Evolutionary conservation across 2,797 vertebrate species (phyloP), one percentile per base, ranked within the genome.

Genomic region (Parambassis ranga): DNA sequence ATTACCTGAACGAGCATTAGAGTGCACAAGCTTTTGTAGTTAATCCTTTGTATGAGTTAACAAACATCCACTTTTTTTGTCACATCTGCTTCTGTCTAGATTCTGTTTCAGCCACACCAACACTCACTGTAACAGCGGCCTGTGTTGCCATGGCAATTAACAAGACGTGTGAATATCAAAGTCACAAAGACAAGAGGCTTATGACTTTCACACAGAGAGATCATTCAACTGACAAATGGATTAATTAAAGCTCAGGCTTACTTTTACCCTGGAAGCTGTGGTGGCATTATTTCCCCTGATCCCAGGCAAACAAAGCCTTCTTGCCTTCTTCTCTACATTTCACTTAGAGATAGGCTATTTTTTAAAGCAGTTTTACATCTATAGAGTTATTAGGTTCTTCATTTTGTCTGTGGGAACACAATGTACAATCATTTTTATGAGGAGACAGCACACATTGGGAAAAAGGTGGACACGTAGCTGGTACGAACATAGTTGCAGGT

Each of bases 161-260:
- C 62, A 65, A 73, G 70, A 65, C 62, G 65, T 75, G 78, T 75
- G 71, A 84, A 79, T 74, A 84, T 75, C 67, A 86, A 81, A 82
- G 75, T 75, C 75, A 76, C 42, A 39, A 59, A 79, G 57, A 81
- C 72, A 72, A 78, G 70, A 76, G 61, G 78, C 63, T 73, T 79
- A 76, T 77, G 66, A 79, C 77, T 85, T 84, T 81, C 75, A 86
- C 70, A 80, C 58, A 65, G 28, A 66, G 67, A 78, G 81, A 79
- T 87, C 76, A 79, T 57, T 74, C 56, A 72, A 28, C 70, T 81
- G 72, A 87, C 78, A 86, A 83, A 87, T 75, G 59, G 79, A 85
- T 83, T 82, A 71, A 86, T 83, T 79, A 83, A 83, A 80, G 77
- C 50, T 38, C 7, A 18, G 30, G 63, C 55, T 75, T 82, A 71